Base-by-base conservation (phyloP, 2,113 vertebrate species). In the Forbesichthys agassizii region DNA sequence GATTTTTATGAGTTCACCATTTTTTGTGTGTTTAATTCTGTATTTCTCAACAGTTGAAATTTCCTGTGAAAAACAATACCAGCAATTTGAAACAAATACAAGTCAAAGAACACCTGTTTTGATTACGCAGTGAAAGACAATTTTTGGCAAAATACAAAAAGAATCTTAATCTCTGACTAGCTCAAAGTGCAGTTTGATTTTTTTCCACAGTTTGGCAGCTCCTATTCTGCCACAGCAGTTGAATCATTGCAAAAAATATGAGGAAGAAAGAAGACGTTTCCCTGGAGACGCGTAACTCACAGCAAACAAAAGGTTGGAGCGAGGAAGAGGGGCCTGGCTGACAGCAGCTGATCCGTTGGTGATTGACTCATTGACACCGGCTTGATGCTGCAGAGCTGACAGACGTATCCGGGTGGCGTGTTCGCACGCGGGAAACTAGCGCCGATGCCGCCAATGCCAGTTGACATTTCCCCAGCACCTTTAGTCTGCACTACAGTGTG, bases 91-190 rank as follows among this genome's bases (percentile, higher is more conserved):
- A 20, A 77, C 74, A 67, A 77, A 79, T 75, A 81, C 79, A 71
- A 69, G 71, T 83, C 77, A 80, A 84, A 86, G 75, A 33, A 64
- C 75, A 53, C 65, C 73, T 71, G 61, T 68, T 58, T 66, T 20
- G 56, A 9, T 36, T 53, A 53, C 18, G 64, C 3, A 10, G 56
- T 63, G 5, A 47, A 76, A 62, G 27, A 18, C 4, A 42, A 42
- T 5, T 42, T 42, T 62, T 77, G 53, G 27, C 20, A 60, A 80
- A 67, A 75, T 55, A 81, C 69, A 84, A 72, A 79, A 78, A 79
- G 68, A 76, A 33, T 64, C 42, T 0, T 69, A 81, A 84, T 85
- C 88, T 86, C 78, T 20, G 53, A 47, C 33, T 68, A 8, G 9
- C 51, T 74, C 49, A 0, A 51, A 71, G 56, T 51, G 53, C 10